These are phyloP conservation scores for Nicator chloris DNA, from an alignment of 2,113 vertebrate species.

Conservation along the genomic window DNA sequence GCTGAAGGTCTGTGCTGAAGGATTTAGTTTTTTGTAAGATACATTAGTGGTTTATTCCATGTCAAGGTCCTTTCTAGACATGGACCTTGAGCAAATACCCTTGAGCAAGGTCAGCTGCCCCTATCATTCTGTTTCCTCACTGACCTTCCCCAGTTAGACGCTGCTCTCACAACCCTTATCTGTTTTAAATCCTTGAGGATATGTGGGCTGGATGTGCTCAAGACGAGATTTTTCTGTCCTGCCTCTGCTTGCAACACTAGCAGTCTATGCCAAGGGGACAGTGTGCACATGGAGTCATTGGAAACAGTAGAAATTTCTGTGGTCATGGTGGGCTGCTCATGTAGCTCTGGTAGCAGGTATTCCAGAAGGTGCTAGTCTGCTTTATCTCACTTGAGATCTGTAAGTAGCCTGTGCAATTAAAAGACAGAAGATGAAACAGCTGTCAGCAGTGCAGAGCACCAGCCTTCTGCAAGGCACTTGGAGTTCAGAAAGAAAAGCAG, in stretches of 20 bases:
- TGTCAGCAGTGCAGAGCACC: background rate
- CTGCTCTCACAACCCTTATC: background rate
- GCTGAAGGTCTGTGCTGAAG: background rate
- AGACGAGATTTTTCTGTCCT: background rate
- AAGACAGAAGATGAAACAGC: background rate
- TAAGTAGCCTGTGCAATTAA: background rate
- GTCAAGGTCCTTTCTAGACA: background rate
- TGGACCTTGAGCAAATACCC: background rate
- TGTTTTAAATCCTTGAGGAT: background rate
- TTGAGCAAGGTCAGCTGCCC: background rate
- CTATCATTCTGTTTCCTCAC: background rate
- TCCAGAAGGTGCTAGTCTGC: background rate
- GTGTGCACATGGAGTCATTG: rapidly evolving
- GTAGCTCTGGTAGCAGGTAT: background rate
- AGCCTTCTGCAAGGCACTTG: background rate
- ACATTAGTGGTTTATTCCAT: background rate
- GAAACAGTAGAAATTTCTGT: rapidly evolving
- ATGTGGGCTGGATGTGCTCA: background rate
- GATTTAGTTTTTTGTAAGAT: background rate
- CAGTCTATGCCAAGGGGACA: rapidly evolving
- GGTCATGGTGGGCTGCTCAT: background rate
- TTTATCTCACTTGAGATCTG: background rate
- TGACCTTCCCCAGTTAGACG: background rate
- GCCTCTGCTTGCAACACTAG: background rate
- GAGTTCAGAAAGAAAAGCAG: background rate